Evolutionary conservation across 2,797 vertebrate species (phyloP).

Genomic region (Platalea minor): DNA sequence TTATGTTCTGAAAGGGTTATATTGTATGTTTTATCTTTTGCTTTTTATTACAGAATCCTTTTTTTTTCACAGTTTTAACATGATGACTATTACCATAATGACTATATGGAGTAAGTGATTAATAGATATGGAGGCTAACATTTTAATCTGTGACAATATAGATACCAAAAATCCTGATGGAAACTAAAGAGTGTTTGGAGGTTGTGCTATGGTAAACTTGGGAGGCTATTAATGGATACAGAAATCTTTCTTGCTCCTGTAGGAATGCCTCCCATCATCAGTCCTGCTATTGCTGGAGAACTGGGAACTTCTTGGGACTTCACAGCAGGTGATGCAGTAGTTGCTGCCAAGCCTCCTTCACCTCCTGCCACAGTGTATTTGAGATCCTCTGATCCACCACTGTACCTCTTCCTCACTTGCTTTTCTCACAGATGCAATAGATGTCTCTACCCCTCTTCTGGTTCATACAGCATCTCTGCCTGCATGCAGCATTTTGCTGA

Average conservation of each 20-base stretch:
- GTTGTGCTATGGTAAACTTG: not conserved
- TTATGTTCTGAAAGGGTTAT: too few species aligned
- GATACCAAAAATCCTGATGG: not conserved
- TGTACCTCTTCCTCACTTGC: not conserved
- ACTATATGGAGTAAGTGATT: not conserved
- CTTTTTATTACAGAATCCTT: not conserved
- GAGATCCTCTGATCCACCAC: not conserved
- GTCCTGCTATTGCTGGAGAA: not conserved
- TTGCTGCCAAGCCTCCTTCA: not conserved
- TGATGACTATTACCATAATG: not conserved
- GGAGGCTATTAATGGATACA: not conserved
- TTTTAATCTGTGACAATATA: not conserved
- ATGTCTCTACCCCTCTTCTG: not conserved
- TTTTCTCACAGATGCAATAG: not conserved
- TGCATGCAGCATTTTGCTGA: not conserved
- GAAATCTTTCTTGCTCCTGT: not conserved
- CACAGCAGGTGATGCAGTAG: not conserved
- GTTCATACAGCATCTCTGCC: not conserved
- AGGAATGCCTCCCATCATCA: not conserved
- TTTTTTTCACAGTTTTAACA: not conserved
- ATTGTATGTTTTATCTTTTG: not conserved
- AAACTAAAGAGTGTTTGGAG: not conserved
- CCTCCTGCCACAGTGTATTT: not conserved
- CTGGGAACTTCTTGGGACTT: not conserved
- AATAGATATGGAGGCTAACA: not conserved